These are phyloP conservation scores for Drosophila aldrichi DNA, from an alignment of 2,888 invertebrate genomes.

Conservation along the genomic window DNA sequence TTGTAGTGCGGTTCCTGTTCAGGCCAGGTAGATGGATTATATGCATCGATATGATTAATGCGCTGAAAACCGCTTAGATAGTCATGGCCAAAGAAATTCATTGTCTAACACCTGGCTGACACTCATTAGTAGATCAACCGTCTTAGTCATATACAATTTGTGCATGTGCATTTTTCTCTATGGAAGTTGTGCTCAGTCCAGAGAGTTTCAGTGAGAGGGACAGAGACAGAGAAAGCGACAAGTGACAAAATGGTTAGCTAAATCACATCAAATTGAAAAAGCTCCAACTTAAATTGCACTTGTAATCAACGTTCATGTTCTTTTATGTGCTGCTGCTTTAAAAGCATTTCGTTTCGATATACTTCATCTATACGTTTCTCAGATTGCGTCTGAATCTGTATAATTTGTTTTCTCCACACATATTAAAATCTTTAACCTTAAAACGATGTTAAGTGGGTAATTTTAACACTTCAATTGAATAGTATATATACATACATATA, in stretches of 20 bases:
- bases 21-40: constrained; percentile 68
- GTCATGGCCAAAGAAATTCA: constrained; percentile 84
- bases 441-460: constrained; percentile 78
- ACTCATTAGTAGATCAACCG: constrained; percentile 36
- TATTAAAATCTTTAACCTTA: constrained; percentile 70
- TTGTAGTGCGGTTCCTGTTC: constrained; percentile 49
- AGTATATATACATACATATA: constrained; percentile 15
- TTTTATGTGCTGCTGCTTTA: constrained; percentile 3
- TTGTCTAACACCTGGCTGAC: constrained; percentile 61
- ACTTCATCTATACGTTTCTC: constrained; percentile 22
- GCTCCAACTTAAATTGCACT: background rate
- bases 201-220: background rate
- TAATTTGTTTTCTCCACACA: constrained; percentile 49
- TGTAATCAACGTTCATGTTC: background rate
- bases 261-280: background rate
- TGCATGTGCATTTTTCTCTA: constrained; percentile 43
- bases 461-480: constrained; percentile 80
- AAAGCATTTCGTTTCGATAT: constrained; percentile 3
- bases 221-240: background rate
- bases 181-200: constrained; percentile 2
- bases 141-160: constrained; percentile 29
- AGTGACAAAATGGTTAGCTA: background rate
- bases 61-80: constrained; percentile 82
- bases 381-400: constrained; percentile 7
- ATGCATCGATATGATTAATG: constrained; percentile 68